Evolutionary conservation across 2,113 vertebrate genomes (phyloP), one percentile per base, ranked within the genome.

Genomic region (Paradisaea rubra): DNA sequence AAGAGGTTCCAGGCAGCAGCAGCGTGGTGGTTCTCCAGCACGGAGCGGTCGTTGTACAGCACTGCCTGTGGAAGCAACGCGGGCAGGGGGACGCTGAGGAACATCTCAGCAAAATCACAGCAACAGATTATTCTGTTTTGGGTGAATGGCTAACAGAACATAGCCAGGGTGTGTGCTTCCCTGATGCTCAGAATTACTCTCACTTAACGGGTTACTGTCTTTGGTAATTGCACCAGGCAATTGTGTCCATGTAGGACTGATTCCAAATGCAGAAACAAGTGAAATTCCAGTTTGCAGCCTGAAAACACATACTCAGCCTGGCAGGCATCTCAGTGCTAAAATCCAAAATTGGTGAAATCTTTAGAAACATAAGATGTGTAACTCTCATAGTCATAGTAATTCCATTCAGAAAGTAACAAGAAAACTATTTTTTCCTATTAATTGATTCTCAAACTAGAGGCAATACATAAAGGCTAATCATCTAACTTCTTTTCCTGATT

Each of bases 1-100:
- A 99, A 99, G 61, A 99, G 99, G 93, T 98, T 99, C 99, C 99
- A 99, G 19, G 99, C 99, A 14, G 99, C 98, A 50, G 99, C 99
- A 2, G 99, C 99, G 0, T 99, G 99, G 91, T 99, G 99, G 94
- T 99, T 99, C 96, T 99, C 99, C 97, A 99, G 92, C 59, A 99
- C 99, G 0, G 99, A 99, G 31, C 99, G 99, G 96, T 99, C 99
- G 1, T 99, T 99, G 93, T 99, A 99, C 18, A 99, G 98, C 86
- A 99, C 99, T 0, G 99, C 99, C 99, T 99, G 66, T 3, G 53
- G 61, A 23, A 70, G 50, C 3, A 94, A 79, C 1, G 11, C 0
- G 8, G 33, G 92, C 42, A 89, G 33, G 12, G 60, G 41, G 86
- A 33, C n/a, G 22, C 33, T 44, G 44, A 57, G 66, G 20, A 53